phyloP scores from a whole-genome alignment of 2,113 vertebrate species.

The Tor tambroides region DNA sequence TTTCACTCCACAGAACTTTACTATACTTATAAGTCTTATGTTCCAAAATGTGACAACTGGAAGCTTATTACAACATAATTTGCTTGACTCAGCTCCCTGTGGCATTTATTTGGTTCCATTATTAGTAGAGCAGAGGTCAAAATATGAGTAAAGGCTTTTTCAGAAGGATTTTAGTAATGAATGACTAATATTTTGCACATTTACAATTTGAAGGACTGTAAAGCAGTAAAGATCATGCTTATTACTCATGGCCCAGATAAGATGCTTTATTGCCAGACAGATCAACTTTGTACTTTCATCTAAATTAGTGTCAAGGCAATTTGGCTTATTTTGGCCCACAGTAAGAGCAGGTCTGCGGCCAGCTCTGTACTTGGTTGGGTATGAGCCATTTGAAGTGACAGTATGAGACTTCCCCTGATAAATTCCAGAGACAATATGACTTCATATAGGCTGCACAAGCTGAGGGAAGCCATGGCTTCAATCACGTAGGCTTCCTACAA shows the following conservation, averaged over 20 bases:
- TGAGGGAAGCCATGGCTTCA: background rate
- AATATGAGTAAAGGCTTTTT: slow-evolving; percentile 27
- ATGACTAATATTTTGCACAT: slow-evolving; percentile 56
- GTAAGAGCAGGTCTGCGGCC: slow-evolving; percentile 1
- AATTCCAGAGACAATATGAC: slow-evolving; percentile 43
- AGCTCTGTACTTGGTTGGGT: background rate
- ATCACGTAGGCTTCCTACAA: slow-evolving; percentile 32
- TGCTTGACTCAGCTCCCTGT: background rate
- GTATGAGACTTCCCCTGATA: slow-evolving; percentile 26
- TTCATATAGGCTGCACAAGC: slow-evolving; percentile 8
- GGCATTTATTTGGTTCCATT: background rate
- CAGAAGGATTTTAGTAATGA: slow-evolving; percentile 21
- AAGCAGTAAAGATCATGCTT: slow-evolving; percentile 23
- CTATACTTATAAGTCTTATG: background rate
- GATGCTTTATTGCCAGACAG: slow-evolving; percentile 12
- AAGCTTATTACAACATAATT: background rate
- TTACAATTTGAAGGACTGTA: background rate
- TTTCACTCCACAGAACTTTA: background rate
- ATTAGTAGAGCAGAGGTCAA: slow-evolving; percentile 10
- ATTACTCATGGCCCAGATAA: slow-evolving; percentile 41
- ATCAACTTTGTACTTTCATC: slow-evolving; percentile 28
- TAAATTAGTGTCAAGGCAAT: slow-evolving; percentile 50
- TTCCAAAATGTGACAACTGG: background rate
- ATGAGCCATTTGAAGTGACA: slow-evolving; percentile 45
- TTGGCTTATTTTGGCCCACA: background rate